Evolutionary conservation across 2,113 vertebrate species (phyloP).

Genomic region (Potamarius usumacintae): DNA sequence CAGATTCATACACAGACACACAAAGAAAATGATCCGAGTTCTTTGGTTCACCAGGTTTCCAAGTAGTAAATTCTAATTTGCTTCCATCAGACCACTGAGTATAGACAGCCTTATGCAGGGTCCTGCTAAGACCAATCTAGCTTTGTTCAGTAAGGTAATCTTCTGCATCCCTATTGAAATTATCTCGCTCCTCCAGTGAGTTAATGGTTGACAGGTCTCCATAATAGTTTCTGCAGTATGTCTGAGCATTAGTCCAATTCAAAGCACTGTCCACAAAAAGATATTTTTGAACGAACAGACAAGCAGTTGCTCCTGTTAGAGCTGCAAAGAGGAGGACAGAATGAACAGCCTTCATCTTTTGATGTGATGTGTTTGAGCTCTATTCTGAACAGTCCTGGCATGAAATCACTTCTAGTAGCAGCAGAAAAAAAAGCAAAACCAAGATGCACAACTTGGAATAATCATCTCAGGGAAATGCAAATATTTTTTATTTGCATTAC

Average conservation of each 20-base stretch:
- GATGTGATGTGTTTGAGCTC: not conserved
- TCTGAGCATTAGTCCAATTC: not conserved
- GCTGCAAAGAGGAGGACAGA: not conserved
- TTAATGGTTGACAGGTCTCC: not conserved
- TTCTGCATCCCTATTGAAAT: not conserved
- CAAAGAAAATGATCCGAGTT: not conserved
- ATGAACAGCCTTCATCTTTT: not conserved
- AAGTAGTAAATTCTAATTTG: not conserved
- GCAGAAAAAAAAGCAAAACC: not conserved
- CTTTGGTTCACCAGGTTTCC: not conserved
- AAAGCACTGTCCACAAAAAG: not conserved
- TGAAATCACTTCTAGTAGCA: not conserved
- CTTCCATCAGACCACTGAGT: not conserved
- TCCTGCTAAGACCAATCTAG: not conserved
- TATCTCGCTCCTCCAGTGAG: not conserved
- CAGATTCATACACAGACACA: not conserved
- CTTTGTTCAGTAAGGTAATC: not conserved
- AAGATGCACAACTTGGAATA: not conserved
- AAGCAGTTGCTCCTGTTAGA: not conserved
- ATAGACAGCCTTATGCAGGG: not conserved
- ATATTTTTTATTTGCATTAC: not conserved
- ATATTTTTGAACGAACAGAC: not conserved
- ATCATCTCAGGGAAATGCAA: not conserved
- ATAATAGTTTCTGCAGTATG: not conserved
- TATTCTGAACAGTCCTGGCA: not conserved